These are phyloP conservation scores for Petrophora chlorosata DNA, from an alignment of 2,888 invertebrate species.

Conservation along the genomic window DNA sequence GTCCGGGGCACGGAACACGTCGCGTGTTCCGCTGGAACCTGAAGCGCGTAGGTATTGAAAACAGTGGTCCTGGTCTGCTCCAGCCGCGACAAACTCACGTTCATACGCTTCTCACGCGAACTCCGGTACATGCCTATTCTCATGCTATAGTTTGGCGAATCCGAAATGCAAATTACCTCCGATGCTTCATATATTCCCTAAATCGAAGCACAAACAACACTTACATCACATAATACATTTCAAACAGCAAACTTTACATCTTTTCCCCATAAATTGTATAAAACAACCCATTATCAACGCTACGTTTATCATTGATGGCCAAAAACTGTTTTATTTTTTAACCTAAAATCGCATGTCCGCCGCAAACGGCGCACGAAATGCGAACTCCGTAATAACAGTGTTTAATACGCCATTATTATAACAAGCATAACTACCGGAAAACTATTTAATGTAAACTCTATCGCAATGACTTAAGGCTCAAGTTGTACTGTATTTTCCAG, in stretches of 20 bases:
- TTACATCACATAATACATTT: no score
- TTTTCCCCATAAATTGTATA: conserved; percentile 31
- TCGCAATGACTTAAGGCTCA: not conserved
- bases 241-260: conserved; percentile 21
- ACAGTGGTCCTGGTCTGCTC: no score
- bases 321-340: conserved; percentile 39
- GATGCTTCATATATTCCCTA: conserved; percentile 4
- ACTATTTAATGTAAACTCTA: conserved; percentile 2
- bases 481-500: not conserved
- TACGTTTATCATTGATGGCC: conserved; percentile 34
- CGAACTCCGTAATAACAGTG: conserved; percentile 62
- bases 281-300: conserved; percentile 33
- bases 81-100: no score
- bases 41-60: no score
- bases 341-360: conserved; percentile 61
- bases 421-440: conserved; percentile 38
- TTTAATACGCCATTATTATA: conserved; percentile 61
- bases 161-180: no score
- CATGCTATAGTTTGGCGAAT: no score
- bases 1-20: no score
- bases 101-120: no score
- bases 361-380: conserved; percentile 53
- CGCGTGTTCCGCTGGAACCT: no score
- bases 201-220: conserved; percentile 12
- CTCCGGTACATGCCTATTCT: no score